A percentile compares a stretch with the other conserved stretches of the same genome.
These are phyloP conservation scores for Drosophila putrida DNA, from an alignment of 2,888 invertebrate species.

Conservation along the genomic window DNA sequence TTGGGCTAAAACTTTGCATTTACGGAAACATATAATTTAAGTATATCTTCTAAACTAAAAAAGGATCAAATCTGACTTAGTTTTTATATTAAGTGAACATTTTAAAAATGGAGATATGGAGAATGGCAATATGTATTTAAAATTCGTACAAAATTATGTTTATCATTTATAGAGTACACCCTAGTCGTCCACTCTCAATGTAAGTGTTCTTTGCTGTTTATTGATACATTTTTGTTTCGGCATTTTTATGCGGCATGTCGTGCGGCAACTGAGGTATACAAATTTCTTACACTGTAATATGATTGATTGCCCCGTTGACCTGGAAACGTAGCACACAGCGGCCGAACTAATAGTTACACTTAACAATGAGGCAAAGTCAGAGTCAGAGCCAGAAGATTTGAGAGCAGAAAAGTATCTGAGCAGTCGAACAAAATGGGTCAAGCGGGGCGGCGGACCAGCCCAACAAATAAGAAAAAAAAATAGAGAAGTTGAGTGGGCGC, in stretches of 20 bases:
- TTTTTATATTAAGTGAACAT: too few relatives aligned
- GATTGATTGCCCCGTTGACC: slow-evolving; percentile 83
- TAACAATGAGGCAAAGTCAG: slow-evolving; percentile 67
- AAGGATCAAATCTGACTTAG: too few relatives aligned
- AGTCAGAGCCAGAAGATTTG: slow-evolving; percentile 43
- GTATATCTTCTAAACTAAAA: too few relatives aligned
- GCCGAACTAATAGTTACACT: slow-evolving; percentile 80
- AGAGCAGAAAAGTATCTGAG: slow-evolving; percentile 43
- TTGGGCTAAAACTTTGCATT: not conserved
- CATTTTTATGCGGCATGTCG: slow-evolving; percentile 47
- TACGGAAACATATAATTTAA: too few relatives aligned
- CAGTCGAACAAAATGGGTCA: slow-evolving; percentile 69
- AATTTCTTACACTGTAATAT: slow-evolving; percentile 79
- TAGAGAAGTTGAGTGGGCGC: slow-evolving; percentile 65
- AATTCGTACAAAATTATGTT: too few relatives aligned
- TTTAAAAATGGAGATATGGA: too few relatives aligned
- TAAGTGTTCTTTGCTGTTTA: slow-evolving; percentile 31
- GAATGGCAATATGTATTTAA: too few relatives aligned
- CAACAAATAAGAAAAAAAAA: slow-evolving; percentile 34
- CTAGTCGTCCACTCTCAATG: not conserved
- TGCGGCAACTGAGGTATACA: slow-evolving; percentile 60
- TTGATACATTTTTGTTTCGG: slow-evolving; percentile 52
- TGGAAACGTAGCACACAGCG: slow-evolving; percentile 72
- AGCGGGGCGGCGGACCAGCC: slow-evolving; percentile 71
- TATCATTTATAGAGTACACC: not conserved